Conservation (phyloP, 2,113 vertebrate species). For the Oryzias melastigma region DNA sequence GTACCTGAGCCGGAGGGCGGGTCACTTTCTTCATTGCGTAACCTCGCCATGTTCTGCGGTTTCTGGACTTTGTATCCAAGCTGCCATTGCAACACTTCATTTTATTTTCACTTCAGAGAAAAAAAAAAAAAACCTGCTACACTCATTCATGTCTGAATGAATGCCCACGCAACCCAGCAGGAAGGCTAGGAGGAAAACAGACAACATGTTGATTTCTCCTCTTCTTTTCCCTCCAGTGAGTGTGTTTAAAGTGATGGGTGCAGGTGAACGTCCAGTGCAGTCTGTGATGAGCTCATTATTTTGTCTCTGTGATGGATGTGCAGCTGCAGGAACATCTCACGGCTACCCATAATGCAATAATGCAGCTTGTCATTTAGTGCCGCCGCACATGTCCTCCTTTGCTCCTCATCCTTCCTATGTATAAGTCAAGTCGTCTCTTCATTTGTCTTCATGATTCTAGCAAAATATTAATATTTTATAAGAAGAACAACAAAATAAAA, state of each 20-base stretch:
- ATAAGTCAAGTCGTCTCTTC: too few relatives aligned
- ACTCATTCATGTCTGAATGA: slow-evolving; percentile 22
- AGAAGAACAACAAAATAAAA: too few relatives aligned
- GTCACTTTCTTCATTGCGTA: slow-evolving; percentile 4
- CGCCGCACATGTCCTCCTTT: not conserved
- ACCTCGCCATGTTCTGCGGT: not conserved
- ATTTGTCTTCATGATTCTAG: not conserved
- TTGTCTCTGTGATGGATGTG: slow-evolving; percentile 39
- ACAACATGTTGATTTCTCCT: not conserved
- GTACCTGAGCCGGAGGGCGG: slow-evolving; percentile 3
- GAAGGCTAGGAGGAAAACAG: not conserved
- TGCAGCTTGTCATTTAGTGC: slow-evolving; percentile 28
- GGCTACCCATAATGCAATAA: slow-evolving; percentile 4
- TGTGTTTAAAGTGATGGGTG: slow-evolving; percentile 1
- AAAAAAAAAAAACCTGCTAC: not conserved
- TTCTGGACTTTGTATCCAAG: slow-evolving; percentile 36
- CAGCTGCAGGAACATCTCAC: slow-evolving; percentile 23
- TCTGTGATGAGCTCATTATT: slow-evolving; percentile 20
- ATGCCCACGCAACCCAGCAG: not conserved
- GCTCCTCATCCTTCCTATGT: not conserved
- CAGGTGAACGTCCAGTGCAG: not conserved
- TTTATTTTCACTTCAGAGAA: slow-evolving; percentile 1
- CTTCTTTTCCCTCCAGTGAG: slow-evolving; percentile 3
- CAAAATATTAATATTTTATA: too few relatives aligned
- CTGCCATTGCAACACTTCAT: slow-evolving; percentile 14